phyloP scores from a whole-genome alignment of 37 sponge, comb jelly and placozoan species.

The Cliona cf. orientalis region DNA sequence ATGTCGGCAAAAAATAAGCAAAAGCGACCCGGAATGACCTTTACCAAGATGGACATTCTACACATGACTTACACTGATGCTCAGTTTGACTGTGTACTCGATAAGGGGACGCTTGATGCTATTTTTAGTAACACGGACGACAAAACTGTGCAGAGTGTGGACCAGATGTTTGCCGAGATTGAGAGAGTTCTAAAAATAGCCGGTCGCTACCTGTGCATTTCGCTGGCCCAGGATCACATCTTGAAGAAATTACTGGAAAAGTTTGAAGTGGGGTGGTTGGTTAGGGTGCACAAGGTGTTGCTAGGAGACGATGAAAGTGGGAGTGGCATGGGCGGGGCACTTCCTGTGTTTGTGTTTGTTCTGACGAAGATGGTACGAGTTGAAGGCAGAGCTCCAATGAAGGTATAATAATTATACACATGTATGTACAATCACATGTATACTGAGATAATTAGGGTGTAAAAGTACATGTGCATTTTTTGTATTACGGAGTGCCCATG shows the following conservation, averaged over 20 bases:
- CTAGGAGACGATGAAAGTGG: slow-evolving; percentile 5
- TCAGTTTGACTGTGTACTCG: slow-evolving; percentile 76
- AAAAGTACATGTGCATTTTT: neutral
- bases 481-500: neutral
- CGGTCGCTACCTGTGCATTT: slow-evolving; percentile 87
- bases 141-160: slow-evolving; percentile 61
- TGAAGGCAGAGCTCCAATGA: slow-evolving; percentile 44
- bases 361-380: slow-evolving; percentile 77
- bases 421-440: neutral
- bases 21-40: slow-evolving; percentile 73
- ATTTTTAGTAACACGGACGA: slow-evolving; percentile 55
- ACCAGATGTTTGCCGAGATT: slow-evolving; percentile 70
- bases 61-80: slow-evolving; percentile 60
- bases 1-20: slow-evolving; percentile 75
- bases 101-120: slow-evolving; percentile 94
- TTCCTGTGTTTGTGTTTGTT: slow-evolving; percentile 90
- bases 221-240: slow-evolving; percentile 77
- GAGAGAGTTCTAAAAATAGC: slow-evolving; percentile 71
- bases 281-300: slow-evolving; percentile 78
- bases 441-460: neutral
- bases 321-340: slow-evolving; percentile 49
- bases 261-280: slow-evolving; percentile 73
- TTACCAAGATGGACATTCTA: slow-evolving; percentile 74
- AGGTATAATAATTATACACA: slow-evolving; percentile 31
- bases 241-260: slow-evolving; percentile 48